Base-by-base conservation (phyloP, 2,797 vertebrate genomes). In the Cynopterus sphinx region DNA sequence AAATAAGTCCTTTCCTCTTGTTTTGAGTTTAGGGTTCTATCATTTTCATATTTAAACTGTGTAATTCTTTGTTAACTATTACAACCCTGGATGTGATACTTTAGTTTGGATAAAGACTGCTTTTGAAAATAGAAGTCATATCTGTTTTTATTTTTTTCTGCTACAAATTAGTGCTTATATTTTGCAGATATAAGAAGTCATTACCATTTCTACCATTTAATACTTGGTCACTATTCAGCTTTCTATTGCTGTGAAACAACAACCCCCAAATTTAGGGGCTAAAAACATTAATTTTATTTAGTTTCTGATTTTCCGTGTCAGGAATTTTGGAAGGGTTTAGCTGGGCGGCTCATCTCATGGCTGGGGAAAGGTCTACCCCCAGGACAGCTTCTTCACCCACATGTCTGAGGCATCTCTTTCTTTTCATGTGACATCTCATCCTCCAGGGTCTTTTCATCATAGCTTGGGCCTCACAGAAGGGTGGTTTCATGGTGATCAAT, bases 41-140 rank as follows among this genome's bases (percentile, higher is more conserved):
- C 51, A 68, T 79, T 94, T 79, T 57, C 75, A 4, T 41, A 61
- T 87, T 91, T 86, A 82, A 92, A 65, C 31, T 21, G 68, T 89
- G 33, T 85, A 63, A 39, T 49, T 86, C 19, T 92, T 79, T 90
- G 49, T 81, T 24, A 73, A 10, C 24, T 36, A 31, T 68, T 82
- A 65, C 24, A 93, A 41, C 11, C 43, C 24, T 59, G n/a, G 3
- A 21, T 87, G 51, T 7, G 22, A 79, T 55, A 86, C 9, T 65
- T 95, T 63, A 67, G 81, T 89, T 55, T 71, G 51, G 24, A 57
- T 8, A 74, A 92, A 82, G 33, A 70, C 33, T 95, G 59, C 41
- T 63, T 95, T 90, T 84, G 51, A 65, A 90, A 90, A 63, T 5
- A 21, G 24, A 5, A 74, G 28, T 59, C 51, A 51, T 65, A 13